A percentile compares a stretch with the other conserved stretches of the same genome.
phyloP scores from a whole-genome alignment of 1,140 invertebrate species.

The Galendromus occidentalis region DNA sequence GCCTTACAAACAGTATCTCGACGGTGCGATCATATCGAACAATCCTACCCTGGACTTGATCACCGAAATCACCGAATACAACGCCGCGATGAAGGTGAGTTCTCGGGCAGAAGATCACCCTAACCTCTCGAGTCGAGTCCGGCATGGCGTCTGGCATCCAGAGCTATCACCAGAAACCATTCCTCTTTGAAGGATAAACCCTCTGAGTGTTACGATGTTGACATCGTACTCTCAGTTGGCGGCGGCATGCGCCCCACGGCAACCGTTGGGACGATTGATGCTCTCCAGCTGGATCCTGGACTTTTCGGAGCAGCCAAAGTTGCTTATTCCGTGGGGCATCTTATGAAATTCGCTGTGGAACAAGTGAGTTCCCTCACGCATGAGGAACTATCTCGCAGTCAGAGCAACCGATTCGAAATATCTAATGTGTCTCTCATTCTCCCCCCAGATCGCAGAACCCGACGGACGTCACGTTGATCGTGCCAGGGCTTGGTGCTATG shows the following conservation, averaged over 20 bases:
- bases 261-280: background rate
- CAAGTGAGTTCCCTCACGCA: background rate
- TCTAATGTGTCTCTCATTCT: background rate
- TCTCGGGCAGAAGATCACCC: too few species aligned
- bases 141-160: too few species aligned
- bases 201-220: background rate
- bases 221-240: background rate
- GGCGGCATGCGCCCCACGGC: background rate
- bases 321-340: conserved; percentile 3
- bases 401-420: background rate
- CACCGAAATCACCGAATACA: conserved; percentile 3
- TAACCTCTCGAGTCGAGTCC: too few species aligned
- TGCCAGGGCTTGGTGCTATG: conserved; percentile 4
- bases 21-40: background rate
- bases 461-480: conserved; percentile 1
- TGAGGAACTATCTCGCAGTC: too few species aligned
- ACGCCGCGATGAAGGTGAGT: conserved; percentile 2
- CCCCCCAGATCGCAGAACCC: background rate
- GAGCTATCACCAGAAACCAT: too few species aligned
- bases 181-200: background rate
- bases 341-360: background rate
- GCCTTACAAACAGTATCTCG: conserved; percentile 1
- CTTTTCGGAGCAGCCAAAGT: conserved; percentile 1
- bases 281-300: background rate
- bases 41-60: conserved; percentile 1